A percentile compares a stretch with the other conserved stretches of the same genome.
Evolutionary conservation across 2,797 vertebrate genomes (phyloP).

Genomic region (Mionectes olivaceus): DNA sequence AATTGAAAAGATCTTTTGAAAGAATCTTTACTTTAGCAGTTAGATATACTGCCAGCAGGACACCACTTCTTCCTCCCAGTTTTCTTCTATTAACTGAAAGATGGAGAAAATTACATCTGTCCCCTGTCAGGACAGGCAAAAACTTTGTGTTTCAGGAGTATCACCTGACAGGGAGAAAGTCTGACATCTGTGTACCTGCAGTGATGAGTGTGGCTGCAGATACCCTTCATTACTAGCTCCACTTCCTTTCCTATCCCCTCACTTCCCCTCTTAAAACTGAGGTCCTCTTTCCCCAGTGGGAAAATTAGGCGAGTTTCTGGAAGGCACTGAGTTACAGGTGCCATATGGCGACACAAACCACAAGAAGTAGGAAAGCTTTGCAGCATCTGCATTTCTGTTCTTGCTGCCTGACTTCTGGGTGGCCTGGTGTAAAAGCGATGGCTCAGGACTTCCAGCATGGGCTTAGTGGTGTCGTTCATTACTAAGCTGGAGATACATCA

Average conservation of each 20-base stretch:
- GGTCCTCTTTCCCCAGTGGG: neutral
- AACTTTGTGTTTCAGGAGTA: neutral
- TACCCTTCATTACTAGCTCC: neutral
- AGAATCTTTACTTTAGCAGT: neutral
- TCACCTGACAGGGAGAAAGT: neutral
- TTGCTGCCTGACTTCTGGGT: neutral
- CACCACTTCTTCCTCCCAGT: neutral
- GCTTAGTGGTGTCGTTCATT: neutral
- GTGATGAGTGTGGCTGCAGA: neutral
- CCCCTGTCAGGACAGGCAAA: neutral
- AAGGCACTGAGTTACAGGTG: neutral
- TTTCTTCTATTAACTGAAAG: neutral
- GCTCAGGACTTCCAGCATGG: neutral
- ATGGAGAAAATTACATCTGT: neutral
- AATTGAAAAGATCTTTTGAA: neutral
- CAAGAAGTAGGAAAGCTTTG: neutral
- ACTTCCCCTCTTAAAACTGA: neutral
- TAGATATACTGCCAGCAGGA: neutral
- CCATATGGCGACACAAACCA: fast-evolving
- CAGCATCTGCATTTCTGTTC: neutral
- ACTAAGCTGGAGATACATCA: neutral
- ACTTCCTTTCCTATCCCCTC: neutral
- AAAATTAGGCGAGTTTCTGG: neutral
- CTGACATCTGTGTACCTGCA: neutral
- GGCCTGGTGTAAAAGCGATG: neutral